phyloP scores from a whole-genome alignment of 2,888 invertebrate species.

The Morinoia aosen region DNA sequence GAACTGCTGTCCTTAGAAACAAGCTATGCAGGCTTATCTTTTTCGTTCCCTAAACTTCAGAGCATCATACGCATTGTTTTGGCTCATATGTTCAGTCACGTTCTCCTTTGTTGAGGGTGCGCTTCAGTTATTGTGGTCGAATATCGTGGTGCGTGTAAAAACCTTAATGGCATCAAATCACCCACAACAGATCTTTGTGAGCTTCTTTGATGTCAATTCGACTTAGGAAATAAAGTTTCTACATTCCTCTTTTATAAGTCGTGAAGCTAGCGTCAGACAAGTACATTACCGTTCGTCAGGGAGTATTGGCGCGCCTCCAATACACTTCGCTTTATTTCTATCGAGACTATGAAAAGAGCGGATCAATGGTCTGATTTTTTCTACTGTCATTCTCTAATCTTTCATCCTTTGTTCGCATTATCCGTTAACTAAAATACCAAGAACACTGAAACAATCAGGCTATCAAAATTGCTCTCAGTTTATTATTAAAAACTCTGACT shows the following conservation, averaged over 20 bases:
- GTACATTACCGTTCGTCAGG: slow-evolving; percentile 24
- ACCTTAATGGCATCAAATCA: neutral
- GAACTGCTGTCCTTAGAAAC: neutral
- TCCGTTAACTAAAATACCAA: neutral
- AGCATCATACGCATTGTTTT: neutral
- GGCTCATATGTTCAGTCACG: neutral
- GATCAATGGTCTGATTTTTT: neutral
- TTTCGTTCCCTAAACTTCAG: neutral
- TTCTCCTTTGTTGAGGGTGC: neutral
- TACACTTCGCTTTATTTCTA: slow-evolving; percentile 32
- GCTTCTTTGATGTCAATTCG: slow-evolving; percentile 34
- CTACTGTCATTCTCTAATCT: neutral
- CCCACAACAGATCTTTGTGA: neutral
- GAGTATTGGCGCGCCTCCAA: slow-evolving; percentile 16
- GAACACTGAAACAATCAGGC: neutral
- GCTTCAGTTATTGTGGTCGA: neutral
- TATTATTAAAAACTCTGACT: neutral
- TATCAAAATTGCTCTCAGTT: neutral
- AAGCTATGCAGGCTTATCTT: neutral
- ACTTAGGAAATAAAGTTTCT: slow-evolving; percentile 7
- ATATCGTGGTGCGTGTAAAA: neutral
- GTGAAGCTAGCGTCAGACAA: neutral
- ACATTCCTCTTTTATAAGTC: neutral
- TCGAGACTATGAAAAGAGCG: neutral
- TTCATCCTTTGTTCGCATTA: neutral